Conservation (phyloP, 2,113 vertebrate genomes). For the Pteruthius melanotis region DNA sequence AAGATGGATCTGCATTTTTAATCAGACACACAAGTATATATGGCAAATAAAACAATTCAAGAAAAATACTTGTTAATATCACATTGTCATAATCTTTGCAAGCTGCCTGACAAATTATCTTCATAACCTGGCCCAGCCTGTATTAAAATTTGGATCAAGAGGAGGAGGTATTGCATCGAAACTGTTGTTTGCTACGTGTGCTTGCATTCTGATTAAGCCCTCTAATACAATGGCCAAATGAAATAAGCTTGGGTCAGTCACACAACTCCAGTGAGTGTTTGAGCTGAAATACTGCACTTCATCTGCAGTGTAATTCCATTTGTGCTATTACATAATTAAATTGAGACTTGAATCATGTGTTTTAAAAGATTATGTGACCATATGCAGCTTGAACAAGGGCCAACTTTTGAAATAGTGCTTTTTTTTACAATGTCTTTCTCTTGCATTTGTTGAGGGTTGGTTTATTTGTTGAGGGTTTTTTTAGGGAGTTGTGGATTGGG, state of each 20-base stretch:
- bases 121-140: background rate
- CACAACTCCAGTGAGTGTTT: conserved; percentile 66
- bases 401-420: conserved; percentile 78
- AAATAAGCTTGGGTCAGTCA: conserved; percentile 69
- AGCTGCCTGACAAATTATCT: conserved; percentile 3
- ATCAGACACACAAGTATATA: accelerated
- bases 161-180: background rate
- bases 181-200: background rate
- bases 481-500: background rate
- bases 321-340: conserved; percentile 97
- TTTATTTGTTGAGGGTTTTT: background rate
- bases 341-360: conserved; percentile 86
- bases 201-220: conserved; percentile 50
- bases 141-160: background rate
- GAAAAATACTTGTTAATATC: background rate
- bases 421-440: conserved; percentile 77
- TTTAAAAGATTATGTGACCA: conserved; percentile 98
- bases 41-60: background rate
- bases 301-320: conserved; percentile 91
- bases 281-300: conserved; percentile 78
- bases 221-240: conserved; percentile 72
- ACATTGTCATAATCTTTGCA: background rate
- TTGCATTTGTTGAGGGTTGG: conserved; percentile 52
- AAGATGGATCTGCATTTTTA: background rate
- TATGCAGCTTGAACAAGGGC: conserved; percentile 91